Evolutionary conservation across 2,113 vertebrate genomes (phyloP).

Genomic region (Anhinga rufa): DNA sequence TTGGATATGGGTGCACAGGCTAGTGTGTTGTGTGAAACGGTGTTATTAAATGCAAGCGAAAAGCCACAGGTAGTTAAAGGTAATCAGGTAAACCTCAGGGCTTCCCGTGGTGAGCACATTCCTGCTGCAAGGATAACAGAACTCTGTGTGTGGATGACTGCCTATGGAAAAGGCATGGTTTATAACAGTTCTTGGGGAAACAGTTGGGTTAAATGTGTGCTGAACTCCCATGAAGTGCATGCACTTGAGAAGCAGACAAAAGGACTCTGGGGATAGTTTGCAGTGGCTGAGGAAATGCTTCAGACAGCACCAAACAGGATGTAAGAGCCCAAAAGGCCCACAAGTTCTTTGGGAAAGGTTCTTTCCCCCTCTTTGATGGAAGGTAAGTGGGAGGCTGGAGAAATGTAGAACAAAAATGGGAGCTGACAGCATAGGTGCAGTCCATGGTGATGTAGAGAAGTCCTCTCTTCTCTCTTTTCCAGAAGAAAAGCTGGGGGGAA

Average conservation of each 20-base stretch:
- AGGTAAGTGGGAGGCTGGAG: background rate
- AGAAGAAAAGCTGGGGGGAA: background rate
- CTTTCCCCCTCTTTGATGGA: background rate
- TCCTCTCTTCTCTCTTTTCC: background rate
- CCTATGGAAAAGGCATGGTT: background rate
- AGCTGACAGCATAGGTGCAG: background rate
- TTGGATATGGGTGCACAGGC: background rate
- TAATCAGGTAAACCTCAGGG: background rate
- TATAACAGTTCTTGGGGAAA: background rate
- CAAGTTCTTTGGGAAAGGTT: background rate
- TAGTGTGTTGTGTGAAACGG: background rate
- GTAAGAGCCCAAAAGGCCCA: background rate
- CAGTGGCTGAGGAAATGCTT: background rate
- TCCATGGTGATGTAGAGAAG: background rate
- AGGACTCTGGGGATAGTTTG: background rate
- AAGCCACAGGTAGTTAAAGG: background rate
- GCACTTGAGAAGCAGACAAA: background rate
- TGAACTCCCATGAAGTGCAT: background rate
- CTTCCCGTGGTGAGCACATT: background rate
- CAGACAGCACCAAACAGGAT: background rate
- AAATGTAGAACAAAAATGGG: background rate
- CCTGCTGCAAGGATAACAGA: background rate
- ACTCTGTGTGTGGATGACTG: background rate
- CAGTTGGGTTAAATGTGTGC: background rate
- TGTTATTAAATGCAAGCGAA: background rate